Evolutionary conservation across 2,888 invertebrate genomes (phyloP), one percentile per base, ranked within the genome.

Genomic region (Microplitis manilae): DNA sequence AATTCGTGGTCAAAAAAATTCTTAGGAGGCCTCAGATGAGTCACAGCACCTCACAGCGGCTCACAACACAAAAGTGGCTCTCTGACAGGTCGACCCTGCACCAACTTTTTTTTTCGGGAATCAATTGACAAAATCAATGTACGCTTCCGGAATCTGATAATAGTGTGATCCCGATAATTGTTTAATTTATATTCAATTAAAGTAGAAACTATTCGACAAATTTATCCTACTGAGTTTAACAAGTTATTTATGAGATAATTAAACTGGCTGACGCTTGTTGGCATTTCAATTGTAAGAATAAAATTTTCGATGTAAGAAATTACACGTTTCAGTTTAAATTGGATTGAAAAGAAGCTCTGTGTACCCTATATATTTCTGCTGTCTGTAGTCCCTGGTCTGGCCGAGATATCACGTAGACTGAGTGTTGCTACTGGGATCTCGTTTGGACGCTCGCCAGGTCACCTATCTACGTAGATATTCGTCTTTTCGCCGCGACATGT

Each of bases 401-500:
- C 39, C 40, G 6, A 78, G 30, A 65, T 20, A 62, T 74, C 67
- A 67, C 68, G 75, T 70, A 39, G 70, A 61, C 50, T 78, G 64
- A 65, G 61, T 72, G 77, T 79, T 61, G 50, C 68, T 64, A 50
- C 50, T 50, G 30, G 50, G 72, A 39, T 61, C 69, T 81, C 68
- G 71, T 76, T 79, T 86, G 86, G 86, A 83, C 64, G 5, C 8
- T 13, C 1, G 86, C 86, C 86, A 86, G 83, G 81, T 80, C 82
- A 82, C 84, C 85, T 84, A 83, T 87, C 86, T 83, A 78, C 85
- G 81, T 81, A 77, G 79, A 83, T 86, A 86, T 86, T 80, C 81
- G 86, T 87, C 87, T 86, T 87, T 87, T 86, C 87, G 83, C 85
- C 86, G 83, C 85, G 83, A 83, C 85, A 79, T 82, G 83, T 79